These are phyloP conservation scores for Drosophila ironensis DNA, from an alignment of 1,140 invertebrate species.

Conservation along the genomic window DNA sequence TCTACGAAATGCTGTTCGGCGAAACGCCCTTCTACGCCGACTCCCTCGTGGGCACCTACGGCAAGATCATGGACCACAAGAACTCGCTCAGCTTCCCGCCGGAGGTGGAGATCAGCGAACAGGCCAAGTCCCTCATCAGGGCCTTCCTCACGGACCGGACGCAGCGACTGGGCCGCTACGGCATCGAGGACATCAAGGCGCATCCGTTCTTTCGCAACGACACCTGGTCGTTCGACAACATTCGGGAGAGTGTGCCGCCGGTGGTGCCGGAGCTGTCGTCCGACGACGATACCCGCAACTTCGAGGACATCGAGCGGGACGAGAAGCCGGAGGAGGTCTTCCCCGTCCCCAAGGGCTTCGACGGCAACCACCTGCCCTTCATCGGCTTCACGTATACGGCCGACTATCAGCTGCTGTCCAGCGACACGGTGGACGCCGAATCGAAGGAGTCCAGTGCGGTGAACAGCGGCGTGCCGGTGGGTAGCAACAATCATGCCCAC, in stretches of 20 bases:
- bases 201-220: slow-evolving; percentile 98
- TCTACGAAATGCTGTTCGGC: slow-evolving; percentile 99
- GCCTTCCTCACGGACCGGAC: slow-evolving; percentile 96
- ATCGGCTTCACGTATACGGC: slow-evolving; percentile 98
- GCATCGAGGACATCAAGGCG: slow-evolving; percentile 96
- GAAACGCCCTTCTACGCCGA: slow-evolving; percentile 99
- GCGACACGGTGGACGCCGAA: slow-evolving; percentile 84
- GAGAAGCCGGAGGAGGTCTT: slow-evolving; percentile 95
- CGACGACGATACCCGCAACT: slow-evolving; percentile 99
- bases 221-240: slow-evolving; percentile 98
- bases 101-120: slow-evolving; percentile 95
- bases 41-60: slow-evolving; percentile 98
- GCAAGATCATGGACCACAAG: slow-evolving; percentile 99
- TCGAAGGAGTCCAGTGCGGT: slow-evolving; percentile 83
- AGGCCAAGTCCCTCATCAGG: slow-evolving; percentile 96
- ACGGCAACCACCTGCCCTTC: slow-evolving; percentile 99
- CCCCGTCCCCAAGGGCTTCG: slow-evolving; percentile 97
- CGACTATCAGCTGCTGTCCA: slow-evolving; percentile 89
- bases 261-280: slow-evolving; percentile 97
- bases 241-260: slow-evolving; percentile 96
- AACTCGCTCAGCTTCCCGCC: slow-evolving; percentile 97
- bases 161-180: slow-evolving; percentile 95
- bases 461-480: slow-evolving; percentile 66
- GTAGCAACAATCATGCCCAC: slow-evolving; percentile 53
- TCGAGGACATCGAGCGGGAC: slow-evolving; percentile 98